Evolutionary conservation across 1,140 invertebrate species (phyloP), one percentile per base, ranked within the genome.

Genomic region (Temnothorax curvispinosus): DNA sequence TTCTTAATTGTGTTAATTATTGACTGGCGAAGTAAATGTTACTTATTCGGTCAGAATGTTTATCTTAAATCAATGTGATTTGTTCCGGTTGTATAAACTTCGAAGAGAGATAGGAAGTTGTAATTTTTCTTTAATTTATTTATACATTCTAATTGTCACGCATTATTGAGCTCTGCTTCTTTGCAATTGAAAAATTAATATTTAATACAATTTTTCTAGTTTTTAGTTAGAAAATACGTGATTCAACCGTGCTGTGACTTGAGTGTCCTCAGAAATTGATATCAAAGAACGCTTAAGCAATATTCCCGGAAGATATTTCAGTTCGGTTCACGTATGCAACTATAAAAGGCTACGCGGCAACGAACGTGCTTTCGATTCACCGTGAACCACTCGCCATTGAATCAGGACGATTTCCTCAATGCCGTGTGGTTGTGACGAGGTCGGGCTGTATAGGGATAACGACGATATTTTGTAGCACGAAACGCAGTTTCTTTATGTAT

Each of bases 241-340:
- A 81, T 44, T 15, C 3, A 8, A 15, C 1, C 2, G 9, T 3
- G 15, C 5, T 32, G 15, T 6, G 0, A 44, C 7, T n/a, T 32
- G 3, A 58, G 3, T 58, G 15, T 71, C 38, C 5, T 11, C 13
- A 71, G 15, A 69, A 56, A 13, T 67, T 47, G n/a, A 7, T 50
- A 50, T 65, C 54, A 82, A 82, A 82, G 50, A 47, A 3, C 21
- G 11, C 9, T 18, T 44, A 15, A 27, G n/a, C 77, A 8, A 15
- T 69, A 56, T 54, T 44, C 50, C 77, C 80, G 80, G 69, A 84
- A 84, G 69, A 84, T 75, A 60, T 60, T 47, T 21, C 52, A 47
- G 21, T 11, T 47, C 18, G 32, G n/a, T 75, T 84, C 69, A 84
- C 27, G 27, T 84, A 41, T 35, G 56, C 44, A 62, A 84, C 80